Evolutionary conservation across 1,140 invertebrate genomes (phyloP).

Genomic region (Drosophila neocordata): DNA sequence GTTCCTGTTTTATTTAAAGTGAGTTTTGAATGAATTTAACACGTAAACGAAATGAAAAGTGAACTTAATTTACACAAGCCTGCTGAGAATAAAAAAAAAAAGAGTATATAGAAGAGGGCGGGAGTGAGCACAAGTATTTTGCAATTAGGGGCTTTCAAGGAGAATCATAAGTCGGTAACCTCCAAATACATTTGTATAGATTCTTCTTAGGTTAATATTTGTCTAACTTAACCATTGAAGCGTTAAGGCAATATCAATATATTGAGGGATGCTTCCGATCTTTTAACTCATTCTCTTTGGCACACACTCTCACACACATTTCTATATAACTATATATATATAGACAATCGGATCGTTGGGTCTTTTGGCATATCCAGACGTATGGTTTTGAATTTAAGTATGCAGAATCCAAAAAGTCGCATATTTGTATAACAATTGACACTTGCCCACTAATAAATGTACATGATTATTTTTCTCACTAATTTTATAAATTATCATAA

Average conservation of each 20-base stretch:
- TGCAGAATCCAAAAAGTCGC: slow-evolving; percentile 59
- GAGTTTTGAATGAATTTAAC: not conserved
- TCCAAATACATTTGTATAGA: slow-evolving; percentile 16
- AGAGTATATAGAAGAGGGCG: not conserved
- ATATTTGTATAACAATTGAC: slow-evolving; percentile 60
- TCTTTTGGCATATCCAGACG: slow-evolving; percentile 38
- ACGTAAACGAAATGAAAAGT: not conserved
- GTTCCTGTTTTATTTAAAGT: not conserved
- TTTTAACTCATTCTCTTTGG: slow-evolving; percentile 8
- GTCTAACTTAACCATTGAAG: slow-evolving; percentile 29
- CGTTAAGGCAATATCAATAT: slow-evolving; percentile 40
- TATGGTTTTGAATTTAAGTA: slow-evolving; percentile 12
- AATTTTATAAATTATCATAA: slow-evolving; percentile 75
- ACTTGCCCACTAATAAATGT: slow-evolving; percentile 71
- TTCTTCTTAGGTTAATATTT: slow-evolving; percentile 37
- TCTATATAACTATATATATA: not conserved
- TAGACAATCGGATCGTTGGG: slow-evolving; percentile 9
- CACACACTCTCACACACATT: slow-evolving; percentile 21
- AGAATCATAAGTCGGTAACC: slow-evolving; percentile 14
- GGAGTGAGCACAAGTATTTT: slow-evolving; percentile 7
- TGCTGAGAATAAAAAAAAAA: not conserved
- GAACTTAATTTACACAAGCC: slow-evolving; percentile 1
- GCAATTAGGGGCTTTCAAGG: slow-evolving; percentile 74
- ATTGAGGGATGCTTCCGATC: slow-evolving; percentile 34
- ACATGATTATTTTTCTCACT: slow-evolving; percentile 78